phyloP scores from a whole-genome alignment of 1,140 invertebrate genomes.

The Drosophila equinoxialis region DNA sequence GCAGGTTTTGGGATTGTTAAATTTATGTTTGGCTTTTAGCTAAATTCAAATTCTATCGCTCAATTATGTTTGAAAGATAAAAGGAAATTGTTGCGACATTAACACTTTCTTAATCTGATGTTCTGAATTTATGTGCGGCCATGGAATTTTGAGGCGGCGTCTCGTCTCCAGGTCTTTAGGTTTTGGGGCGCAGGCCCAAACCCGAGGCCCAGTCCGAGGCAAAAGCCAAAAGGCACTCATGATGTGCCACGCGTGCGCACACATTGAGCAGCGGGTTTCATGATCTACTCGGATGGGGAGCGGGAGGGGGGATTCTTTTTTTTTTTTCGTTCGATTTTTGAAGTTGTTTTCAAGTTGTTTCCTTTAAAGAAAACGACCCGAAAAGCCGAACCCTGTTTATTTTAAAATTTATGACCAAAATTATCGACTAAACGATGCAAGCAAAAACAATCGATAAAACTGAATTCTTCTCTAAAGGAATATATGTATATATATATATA shows the following conservation, averaged over 20 bases:
- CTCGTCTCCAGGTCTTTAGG: slow-evolving; percentile 40
- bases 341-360: neutral
- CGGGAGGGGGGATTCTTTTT: neutral
- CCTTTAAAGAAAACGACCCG: slow-evolving; percentile 14
- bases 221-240: slow-evolving; percentile 39
- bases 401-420: slow-evolving; percentile 83
- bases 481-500: neutral
- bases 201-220: no score
- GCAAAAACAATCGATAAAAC: slow-evolving; percentile 82
- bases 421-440: slow-evolving; percentile 83
- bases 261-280: neutral
- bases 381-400: slow-evolving; percentile 59
- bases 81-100: slow-evolving; percentile 81
- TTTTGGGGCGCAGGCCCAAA: no score
- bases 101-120: slow-evolving; percentile 82
- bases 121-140: slow-evolving; percentile 80
- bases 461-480: slow-evolving; percentile 67
- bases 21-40: slow-evolving; percentile 82
- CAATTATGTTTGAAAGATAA: slow-evolving; percentile 81
- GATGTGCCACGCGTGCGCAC: slow-evolving; percentile 63
- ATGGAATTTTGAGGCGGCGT: slow-evolving; percentile 78
- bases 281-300: no score
- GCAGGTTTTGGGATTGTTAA: slow-evolving; percentile 73
- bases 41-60: slow-evolving; percentile 83
- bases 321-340: neutral